These are phyloP conservation scores for Cyphomyrus plagiostoma DNA, from an alignment of 2,113 vertebrate species.

Conservation along the genomic window DNA sequence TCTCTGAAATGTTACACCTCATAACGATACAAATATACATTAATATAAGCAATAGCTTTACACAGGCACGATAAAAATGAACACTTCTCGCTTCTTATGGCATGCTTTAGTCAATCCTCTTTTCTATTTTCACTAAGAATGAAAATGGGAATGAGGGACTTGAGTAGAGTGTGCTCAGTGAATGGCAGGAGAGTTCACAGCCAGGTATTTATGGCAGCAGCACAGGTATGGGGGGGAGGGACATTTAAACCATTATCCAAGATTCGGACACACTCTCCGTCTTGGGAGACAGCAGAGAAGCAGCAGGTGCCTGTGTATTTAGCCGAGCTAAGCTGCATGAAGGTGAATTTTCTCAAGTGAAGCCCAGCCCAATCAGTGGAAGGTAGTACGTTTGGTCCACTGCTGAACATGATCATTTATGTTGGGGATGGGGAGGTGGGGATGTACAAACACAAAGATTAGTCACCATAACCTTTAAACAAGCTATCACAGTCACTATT, in stretches of 20 bases:
- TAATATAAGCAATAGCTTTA: background rate
- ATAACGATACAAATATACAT: background rate
- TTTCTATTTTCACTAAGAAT: background rate
- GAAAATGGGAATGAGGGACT: background rate
- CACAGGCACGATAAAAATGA: background rate
- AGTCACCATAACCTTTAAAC: background rate
- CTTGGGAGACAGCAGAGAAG: background rate
- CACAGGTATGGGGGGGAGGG: background rate
- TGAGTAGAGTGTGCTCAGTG: background rate
- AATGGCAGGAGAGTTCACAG: background rate
- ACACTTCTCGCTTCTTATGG: background rate
- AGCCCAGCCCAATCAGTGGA: background rate
- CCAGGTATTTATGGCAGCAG: slow-evolving; percentile 10
- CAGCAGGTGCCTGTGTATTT: slow-evolving; percentile 7
- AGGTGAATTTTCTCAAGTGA: slow-evolving; percentile 13
- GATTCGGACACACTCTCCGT: background rate
- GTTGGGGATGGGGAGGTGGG: background rate
- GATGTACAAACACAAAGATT: background rate
- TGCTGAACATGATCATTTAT: background rate
- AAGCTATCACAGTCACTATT: background rate
- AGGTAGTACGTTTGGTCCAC: background rate
- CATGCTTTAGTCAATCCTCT: background rate
- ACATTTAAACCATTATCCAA: background rate
- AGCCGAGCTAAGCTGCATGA: background rate
- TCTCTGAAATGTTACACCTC: background rate